These are phyloP conservation scores for Calameuta idolon DNA, from an alignment of 2,888 invertebrate species.

Conservation along the genomic window DNA sequence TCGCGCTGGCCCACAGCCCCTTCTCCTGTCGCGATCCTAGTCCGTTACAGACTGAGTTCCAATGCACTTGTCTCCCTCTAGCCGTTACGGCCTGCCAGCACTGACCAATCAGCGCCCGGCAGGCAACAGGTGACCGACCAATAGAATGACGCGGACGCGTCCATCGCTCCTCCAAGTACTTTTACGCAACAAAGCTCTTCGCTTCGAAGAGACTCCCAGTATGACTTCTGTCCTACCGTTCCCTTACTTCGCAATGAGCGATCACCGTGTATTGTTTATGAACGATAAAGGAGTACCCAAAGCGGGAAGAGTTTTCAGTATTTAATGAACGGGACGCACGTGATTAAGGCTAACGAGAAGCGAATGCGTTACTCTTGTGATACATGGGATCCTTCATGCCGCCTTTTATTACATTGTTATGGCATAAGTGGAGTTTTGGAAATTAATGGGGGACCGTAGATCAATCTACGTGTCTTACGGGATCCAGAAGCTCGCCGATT, in stretches of 20 bases:
- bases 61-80: conserved; percentile 48
- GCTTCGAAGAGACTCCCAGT: neutral
- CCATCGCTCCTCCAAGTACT: conserved; percentile 32
- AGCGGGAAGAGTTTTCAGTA: neutral
- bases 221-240: neutral
- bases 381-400: neutral
- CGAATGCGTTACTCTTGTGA: neutral
- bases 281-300: neutral
- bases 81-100: conserved; percentile 46
- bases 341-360: neutral
- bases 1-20: neutral
- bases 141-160: conserved; percentile 38
- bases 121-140: conserved; percentile 63
- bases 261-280: neutral
- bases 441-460: conserved; percentile 29
- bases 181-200: conserved; percentile 11
- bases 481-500: neutral
- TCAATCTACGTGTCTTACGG: neutral
- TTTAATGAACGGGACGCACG: neutral
- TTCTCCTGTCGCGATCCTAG: conserved; percentile 22
- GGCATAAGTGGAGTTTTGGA: conserved; percentile 33
- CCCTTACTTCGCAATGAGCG: neutral
- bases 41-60: conserved; percentile 18
- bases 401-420: neutral
- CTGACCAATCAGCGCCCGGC: conserved; percentile 47